Percentiles rank a stretch among this genome's conserved stretches.
Conservation (phyloP, 2,888 invertebrate species). For the Drosophila lacicola region DNA sequence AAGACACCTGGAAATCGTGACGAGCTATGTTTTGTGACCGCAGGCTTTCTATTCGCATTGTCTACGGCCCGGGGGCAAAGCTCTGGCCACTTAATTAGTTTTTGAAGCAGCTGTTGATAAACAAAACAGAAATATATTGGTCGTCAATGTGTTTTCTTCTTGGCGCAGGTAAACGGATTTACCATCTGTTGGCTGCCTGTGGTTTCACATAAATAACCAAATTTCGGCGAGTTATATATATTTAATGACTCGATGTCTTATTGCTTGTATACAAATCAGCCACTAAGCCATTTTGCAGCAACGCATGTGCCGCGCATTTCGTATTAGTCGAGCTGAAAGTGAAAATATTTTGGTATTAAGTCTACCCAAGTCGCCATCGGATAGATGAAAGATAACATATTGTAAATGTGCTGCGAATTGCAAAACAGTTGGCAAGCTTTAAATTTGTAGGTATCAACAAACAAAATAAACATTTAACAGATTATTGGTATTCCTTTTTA, state of each 20-base stretch:
- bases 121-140: constrained; percentile 16
- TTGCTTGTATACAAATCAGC: constrained; percentile 26
- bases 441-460: background rate
- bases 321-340: constrained; percentile 53
- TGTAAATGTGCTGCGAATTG: constrained; percentile 54
- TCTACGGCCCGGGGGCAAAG: constrained; percentile 36
- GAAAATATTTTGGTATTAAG: constrained; percentile 45
- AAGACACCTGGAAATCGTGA: constrained; percentile 56
- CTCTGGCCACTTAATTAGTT: constrained; percentile 69
- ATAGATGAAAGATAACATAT: constrained; percentile 40
- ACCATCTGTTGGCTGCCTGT: constrained; percentile 32
- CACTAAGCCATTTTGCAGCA: constrained; percentile 43
- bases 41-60: constrained; percentile 74
- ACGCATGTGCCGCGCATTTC: constrained; percentile 57
- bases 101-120: constrained; percentile 41
- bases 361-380: constrained; percentile 11
- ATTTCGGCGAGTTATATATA: constrained; percentile 48
- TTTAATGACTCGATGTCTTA: constrained; percentile 20
- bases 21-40: constrained; percentile 55
- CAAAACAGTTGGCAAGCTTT: constrained; percentile 27
- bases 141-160: constrained; percentile 12
- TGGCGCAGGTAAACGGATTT: constrained; percentile 77
- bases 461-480: background rate
- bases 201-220: constrained; percentile 53
- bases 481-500: background rate